A percentile compares a stretch with the other conserved stretches of the same genome.
Conservation (phyloP, 2,888 invertebrate genomes). For the Platynereis dumerilii region DNA sequence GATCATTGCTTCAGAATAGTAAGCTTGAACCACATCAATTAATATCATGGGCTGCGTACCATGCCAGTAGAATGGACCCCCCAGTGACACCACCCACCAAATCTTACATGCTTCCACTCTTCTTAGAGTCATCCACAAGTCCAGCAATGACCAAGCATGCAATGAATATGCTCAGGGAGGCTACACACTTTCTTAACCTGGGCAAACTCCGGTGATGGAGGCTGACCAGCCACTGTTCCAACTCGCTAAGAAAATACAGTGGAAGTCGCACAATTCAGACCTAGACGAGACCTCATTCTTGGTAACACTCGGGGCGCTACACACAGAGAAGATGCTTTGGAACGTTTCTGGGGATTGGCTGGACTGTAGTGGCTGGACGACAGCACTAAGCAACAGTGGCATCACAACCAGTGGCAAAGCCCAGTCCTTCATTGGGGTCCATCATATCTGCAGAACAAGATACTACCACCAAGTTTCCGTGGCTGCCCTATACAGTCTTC, state of each 20-base stretch:
- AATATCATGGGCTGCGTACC: no score
- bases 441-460: conserved; percentile 24
- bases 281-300: conserved; percentile 24
- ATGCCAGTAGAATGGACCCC: no score
- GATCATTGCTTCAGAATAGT: no score
- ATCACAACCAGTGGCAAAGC: conserved; percentile 21
- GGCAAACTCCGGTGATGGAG: conserved; percentile 11
- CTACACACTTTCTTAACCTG: no score
- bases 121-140: no score
- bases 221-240: conserved; percentile 16
- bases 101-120: no score
- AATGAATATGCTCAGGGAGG: no score
- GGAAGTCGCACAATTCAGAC: conserved; percentile 13
- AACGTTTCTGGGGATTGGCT: conserved; percentile 26
- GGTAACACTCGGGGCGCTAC: conserved; percentile 21
- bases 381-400: conserved; percentile 21
- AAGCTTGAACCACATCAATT: no score
- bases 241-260: conserved; percentile 21
- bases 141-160: no score
- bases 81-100: no score
- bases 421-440: conserved; percentile 17
- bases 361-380: conserved; percentile 29
- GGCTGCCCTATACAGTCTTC: conserved; percentile 15
- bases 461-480: conserved; percentile 21
- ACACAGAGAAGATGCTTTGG: conserved; percentile 31